phyloP scores from a whole-genome alignment of 2,888 invertebrate species.

The Scotopteryx bipunctaria region DNA sequence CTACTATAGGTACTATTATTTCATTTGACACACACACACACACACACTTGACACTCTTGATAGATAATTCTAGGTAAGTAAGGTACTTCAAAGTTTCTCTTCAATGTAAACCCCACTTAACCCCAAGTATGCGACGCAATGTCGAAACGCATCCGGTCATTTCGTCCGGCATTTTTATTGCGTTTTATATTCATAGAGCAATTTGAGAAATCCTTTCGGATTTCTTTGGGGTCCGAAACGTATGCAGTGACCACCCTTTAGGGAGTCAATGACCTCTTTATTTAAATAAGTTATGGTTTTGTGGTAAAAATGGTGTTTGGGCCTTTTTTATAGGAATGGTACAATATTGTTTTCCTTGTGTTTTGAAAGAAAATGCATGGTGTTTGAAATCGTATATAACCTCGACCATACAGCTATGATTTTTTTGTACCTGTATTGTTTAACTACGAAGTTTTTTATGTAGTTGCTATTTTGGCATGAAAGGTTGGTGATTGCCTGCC shows the following conservation, averaged over 20 bases:
- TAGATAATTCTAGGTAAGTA: too few species aligned
- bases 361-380: not conserved
- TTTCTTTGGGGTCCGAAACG: conserved; percentile 34
- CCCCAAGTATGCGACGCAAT: conserved; percentile 52
- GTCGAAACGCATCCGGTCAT: conserved; percentile 69
- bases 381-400: too few species aligned
- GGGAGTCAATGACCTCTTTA: conserved; percentile 34
- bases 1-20: too few species aligned
- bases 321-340: not conserved
- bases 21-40: too few species aligned
- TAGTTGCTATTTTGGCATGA: too few species aligned
- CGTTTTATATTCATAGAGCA: conserved; percentile 79
- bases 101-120: conserved; percentile 40
- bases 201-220: conserved; percentile 68
- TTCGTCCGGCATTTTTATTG: conserved; percentile 72
- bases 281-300: conserved; percentile 27
- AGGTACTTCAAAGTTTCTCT: too few species aligned
- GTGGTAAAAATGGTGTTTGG: conserved; percentile 25
- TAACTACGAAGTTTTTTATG: too few species aligned
- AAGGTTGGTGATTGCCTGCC: too few species aligned
- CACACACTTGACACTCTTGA: too few species aligned
- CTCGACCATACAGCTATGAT: too few species aligned
- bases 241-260: conserved; percentile 33
- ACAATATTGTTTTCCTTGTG: not conserved
- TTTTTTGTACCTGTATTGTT: too few species aligned